Evolutionary conservation across 2,888 invertebrate species (phyloP).

Genomic region (Schizaphis graminum): DNA sequence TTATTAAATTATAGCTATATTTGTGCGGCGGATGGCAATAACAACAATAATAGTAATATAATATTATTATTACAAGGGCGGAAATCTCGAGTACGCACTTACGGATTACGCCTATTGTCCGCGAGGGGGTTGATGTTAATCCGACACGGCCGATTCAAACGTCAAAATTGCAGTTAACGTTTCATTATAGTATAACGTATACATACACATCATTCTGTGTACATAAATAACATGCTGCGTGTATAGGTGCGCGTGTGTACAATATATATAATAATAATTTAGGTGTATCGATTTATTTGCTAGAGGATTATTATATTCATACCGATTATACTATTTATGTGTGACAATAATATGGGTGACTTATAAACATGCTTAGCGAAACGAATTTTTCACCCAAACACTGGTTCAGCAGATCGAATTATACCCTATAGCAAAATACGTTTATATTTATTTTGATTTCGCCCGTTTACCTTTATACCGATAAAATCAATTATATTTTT

Average conservation of each 20-base stretch:
- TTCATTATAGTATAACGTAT: constrained; percentile 17
- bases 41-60: constrained; percentile 30
- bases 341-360: background rate
- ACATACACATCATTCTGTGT: background rate
- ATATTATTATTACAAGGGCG: constrained; percentile 41
- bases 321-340: background rate
- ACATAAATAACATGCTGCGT: background rate
- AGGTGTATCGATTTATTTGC: constrained; percentile 29
- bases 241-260: background rate
- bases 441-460: constrained; percentile 25
- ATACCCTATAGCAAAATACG: background rate
- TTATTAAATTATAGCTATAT: background rate
- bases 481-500: constrained; percentile 35
- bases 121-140: constrained; percentile 59
- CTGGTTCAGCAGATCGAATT: background rate
- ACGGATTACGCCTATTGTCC: constrained; percentile 57
- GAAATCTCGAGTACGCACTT: constrained; percentile 60
- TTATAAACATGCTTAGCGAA: background rate
- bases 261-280: constrained; percentile 31
- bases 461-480: constrained; percentile 37
- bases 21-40: background rate
- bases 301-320: constrained; percentile 15
- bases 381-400: constrained; percentile 41
- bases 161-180: constrained; percentile 53
- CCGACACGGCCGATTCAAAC: constrained; percentile 61